Percentiles rank a stretch among this genome's conserved stretches.
These are phyloP conservation scores for Notoglanidium macrostoma DNA, from an alignment of 2,797 vertebrate species.

Conservation along the genomic window DNA sequence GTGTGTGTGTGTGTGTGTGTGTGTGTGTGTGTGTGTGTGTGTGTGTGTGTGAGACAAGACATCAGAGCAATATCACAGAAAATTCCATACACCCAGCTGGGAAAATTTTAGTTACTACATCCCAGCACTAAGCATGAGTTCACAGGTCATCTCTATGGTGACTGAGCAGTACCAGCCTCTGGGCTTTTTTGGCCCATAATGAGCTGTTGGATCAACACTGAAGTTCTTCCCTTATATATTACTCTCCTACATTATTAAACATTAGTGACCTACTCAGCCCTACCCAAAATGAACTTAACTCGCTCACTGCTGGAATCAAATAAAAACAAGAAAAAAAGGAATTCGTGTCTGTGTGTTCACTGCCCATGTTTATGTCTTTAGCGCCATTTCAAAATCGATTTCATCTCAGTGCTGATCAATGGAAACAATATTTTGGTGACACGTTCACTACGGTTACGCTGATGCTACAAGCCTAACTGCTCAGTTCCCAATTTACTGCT, in stretches of 20 bases:
- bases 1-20: too few species aligned
- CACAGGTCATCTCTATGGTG: slow-evolving; percentile 38
- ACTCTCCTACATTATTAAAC: slow-evolving; percentile 47
- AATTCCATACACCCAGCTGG: slow-evolving; percentile 12
- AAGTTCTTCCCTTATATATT: slow-evolving; percentile 44
- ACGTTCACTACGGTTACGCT: not conserved
- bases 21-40: not conserved
- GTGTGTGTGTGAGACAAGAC: slow-evolving; percentile 5
- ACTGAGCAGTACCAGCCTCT: slow-evolving; percentile 16
- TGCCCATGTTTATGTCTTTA: not conserved
- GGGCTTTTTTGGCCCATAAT: slow-evolving; percentile 32
- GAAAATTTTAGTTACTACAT: not conserved
- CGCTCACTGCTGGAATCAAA: not conserved
- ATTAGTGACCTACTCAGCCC: slow-evolving; percentile 37
- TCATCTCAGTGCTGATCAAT: not conserved
- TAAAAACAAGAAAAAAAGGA: not conserved
- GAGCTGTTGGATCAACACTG: slow-evolving; percentile 18
- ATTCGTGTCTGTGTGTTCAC: not conserved
- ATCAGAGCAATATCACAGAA: slow-evolving; percentile 12
- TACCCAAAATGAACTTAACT: slow-evolving; percentile 40
- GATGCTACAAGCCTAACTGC: not conserved
- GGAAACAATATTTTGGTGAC: not conserved
- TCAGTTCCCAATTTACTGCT: not conserved
- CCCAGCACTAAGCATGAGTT: not conserved
- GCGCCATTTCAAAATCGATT: not conserved